phyloP scores from a whole-genome alignment of 2,888 invertebrate genomes.

The Girardia tigrina region DNA sequence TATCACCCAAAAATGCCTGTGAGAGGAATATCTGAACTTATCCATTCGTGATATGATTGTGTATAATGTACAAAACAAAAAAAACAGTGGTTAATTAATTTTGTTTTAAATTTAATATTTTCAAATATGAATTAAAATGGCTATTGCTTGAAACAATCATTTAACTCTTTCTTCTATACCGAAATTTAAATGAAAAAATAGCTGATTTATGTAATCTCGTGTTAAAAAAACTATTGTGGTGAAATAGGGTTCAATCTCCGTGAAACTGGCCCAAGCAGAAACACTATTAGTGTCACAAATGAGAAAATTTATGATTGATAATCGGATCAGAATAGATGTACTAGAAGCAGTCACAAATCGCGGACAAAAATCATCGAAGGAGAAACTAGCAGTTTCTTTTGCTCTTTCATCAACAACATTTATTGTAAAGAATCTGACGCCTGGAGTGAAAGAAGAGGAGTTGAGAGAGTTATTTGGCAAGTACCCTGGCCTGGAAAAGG shows the following conservation, averaged over 20 bases:
- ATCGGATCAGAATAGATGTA: background rate
- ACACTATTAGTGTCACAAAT: background rate
- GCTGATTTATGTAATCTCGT: too few species aligned
- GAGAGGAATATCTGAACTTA: too few species aligned
- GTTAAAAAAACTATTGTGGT: too few species aligned
- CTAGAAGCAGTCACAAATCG: background rate
- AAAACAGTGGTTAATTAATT: too few species aligned
- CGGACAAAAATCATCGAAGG: background rate
- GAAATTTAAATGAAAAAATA: too few species aligned
- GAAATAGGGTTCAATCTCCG: background rate
- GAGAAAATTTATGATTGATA: background rate
- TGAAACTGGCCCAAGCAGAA: conserved; percentile 1
- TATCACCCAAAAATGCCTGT: too few species aligned
- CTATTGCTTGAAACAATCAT: too few species aligned
- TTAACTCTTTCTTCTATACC: too few species aligned
- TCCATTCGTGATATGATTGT: too few species aligned
- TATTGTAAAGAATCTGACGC: background rate
- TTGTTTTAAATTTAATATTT: too few species aligned
- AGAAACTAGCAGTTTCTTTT: background rate
- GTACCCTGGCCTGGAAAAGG: background rate
- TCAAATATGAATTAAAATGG: too few species aligned
- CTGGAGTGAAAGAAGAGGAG: background rate
- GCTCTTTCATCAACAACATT: background rate
- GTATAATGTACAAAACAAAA: too few species aligned
- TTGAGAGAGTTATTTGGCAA: background rate